These are phyloP conservation scores for Eudasyphora cyanicolor DNA, from an alignment of 2,888 invertebrate species.

Conservation along the genomic window DNA sequence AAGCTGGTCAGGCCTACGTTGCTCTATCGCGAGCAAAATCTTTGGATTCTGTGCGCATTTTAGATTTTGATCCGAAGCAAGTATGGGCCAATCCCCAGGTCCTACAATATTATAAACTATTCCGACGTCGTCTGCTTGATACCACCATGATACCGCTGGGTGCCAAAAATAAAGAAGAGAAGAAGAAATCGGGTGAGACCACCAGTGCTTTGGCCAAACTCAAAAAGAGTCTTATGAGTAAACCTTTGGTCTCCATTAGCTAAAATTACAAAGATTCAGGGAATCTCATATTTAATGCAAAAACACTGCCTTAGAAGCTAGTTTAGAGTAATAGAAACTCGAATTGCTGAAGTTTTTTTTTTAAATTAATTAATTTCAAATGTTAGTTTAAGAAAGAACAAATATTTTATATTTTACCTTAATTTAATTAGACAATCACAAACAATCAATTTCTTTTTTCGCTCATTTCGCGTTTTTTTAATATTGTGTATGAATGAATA, in stretches of 20 bases:
- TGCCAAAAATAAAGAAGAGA: slow-evolving; percentile 73
- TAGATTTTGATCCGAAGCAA: slow-evolving; percentile 92
- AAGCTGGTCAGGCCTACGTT: slow-evolving; percentile 97
- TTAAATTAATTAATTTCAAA: background rate
- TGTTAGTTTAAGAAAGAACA: background rate
- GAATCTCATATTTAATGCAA: background rate
- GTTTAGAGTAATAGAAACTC: background rate
- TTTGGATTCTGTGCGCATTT: slow-evolving; percentile 89
- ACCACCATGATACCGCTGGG: slow-evolving; percentile 85
- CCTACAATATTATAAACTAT: slow-evolving; percentile 88
- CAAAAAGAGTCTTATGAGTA: slow-evolving; percentile 78
- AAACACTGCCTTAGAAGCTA: slow-evolving; percentile 18
- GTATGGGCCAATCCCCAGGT: slow-evolving; percentile 94
- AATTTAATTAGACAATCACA: background rate
- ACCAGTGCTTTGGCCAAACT: slow-evolving; percentile 74
- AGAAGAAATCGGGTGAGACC: slow-evolving; percentile 61
- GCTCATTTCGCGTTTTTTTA: background rate
- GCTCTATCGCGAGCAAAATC: slow-evolving; percentile 95
- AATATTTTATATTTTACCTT: background rate
- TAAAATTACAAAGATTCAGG: slow-evolving; percentile 54
- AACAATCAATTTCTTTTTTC: background rate
- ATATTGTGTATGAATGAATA: background rate
- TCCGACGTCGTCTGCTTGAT: slow-evolving; percentile 84
- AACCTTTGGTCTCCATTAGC: slow-evolving; percentile 79
- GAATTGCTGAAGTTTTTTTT: background rate